These are phyloP conservation scores for Ennomos erosarius DNA, from an alignment of 2,888 invertebrate species.

Conservation along the genomic window DNA sequence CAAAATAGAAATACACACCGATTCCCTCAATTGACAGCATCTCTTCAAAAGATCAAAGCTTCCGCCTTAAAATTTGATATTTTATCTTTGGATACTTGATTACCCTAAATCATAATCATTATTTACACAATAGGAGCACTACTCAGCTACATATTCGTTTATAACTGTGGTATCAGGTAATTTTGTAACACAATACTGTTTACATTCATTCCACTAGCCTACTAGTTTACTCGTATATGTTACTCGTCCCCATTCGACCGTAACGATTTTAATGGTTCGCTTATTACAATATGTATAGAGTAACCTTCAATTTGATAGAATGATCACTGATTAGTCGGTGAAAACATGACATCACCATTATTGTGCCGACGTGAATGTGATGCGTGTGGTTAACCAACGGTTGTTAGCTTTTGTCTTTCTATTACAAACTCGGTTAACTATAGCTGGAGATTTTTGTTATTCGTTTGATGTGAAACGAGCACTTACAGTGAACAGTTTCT, in stretches of 20 bases:
- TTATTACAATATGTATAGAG: conserved; percentile 32
- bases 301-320: conserved; percentile 43
- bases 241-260: conserved; percentile 44
- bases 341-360: conserved; percentile 53
- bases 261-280: conserved; percentile 48
- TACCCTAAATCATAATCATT: too few species aligned
- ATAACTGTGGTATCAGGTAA: too few species aligned
- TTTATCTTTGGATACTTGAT: too few species aligned
- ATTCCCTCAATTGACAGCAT: too few species aligned
- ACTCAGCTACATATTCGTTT: not conserved
- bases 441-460: conserved; percentile 9
- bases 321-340: conserved; percentile 42
- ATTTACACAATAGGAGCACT: conserved; percentile 24
- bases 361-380: conserved; percentile 9
- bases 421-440: conserved; percentile 18
- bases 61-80: too few species aligned
- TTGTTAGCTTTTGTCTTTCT: conserved; percentile 21
- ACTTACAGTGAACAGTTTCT: conserved; percentile 11
- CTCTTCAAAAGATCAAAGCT: too few species aligned
- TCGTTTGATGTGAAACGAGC: conserved; percentile 14
- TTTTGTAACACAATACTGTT: too few species aligned
- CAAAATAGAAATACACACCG: too few species aligned
- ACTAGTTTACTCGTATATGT: conserved; percentile 12
- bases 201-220: too few species aligned
- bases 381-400: conserved; percentile 18